Conservation (phyloP, 1,140 invertebrate species). For the Steinernema feltiae region DNA sequence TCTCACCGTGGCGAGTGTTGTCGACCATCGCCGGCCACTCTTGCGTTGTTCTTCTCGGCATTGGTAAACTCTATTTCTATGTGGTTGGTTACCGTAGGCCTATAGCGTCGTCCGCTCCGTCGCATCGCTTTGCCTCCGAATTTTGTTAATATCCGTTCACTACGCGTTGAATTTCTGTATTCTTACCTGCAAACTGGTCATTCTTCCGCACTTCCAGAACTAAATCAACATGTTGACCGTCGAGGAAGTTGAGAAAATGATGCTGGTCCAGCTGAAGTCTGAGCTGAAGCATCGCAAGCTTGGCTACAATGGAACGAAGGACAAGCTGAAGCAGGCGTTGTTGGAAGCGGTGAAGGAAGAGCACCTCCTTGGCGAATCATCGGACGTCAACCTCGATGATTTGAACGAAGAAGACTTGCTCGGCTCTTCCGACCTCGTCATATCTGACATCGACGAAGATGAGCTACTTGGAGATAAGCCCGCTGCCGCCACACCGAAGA, state of each 20-base stretch:
- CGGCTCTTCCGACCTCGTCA: too few species aligned
- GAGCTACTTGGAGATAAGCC: background rate
- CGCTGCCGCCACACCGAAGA: background rate
- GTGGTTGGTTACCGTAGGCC: too few species aligned
- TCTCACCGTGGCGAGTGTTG: too few species aligned
- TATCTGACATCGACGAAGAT: background rate
- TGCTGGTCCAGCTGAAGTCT: background rate
- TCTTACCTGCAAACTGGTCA: background rate
- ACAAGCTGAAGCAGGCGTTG: background rate
- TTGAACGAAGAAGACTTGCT: background rate
- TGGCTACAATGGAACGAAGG: background rate
- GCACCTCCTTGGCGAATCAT: background rate
- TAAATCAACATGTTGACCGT: background rate
- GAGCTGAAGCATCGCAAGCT: background rate
- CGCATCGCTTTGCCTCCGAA: too few species aligned
- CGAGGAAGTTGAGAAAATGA: constrained; percentile 3
- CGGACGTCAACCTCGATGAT: background rate
- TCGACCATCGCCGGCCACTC: too few species aligned
- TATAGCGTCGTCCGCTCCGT: too few species aligned
- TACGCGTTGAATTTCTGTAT: background rate
- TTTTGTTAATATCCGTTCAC: background rate
- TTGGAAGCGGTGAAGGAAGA: background rate
- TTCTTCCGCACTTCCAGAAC: background rate
- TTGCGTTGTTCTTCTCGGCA: too few species aligned
- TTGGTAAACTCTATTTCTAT: too few species aligned